These are phyloP conservation scores for Drosophila murphyi DNA, from an alignment of 1,140 invertebrate species.

Conservation along the genomic window DNA sequence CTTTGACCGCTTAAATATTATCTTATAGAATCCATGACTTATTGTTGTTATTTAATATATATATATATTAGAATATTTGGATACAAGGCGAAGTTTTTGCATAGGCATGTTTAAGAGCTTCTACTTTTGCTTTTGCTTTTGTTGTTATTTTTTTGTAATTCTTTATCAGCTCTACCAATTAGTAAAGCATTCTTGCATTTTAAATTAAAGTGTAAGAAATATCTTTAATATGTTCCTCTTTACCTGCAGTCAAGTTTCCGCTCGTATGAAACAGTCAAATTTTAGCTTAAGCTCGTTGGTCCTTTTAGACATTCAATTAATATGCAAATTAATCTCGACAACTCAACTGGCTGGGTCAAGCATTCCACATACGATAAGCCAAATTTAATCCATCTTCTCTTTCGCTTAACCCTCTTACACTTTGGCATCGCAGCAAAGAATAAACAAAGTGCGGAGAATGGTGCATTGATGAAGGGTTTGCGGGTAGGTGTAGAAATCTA, in stretches of 20 bases:
- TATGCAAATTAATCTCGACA: constrained; percentile 67
- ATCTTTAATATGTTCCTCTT: not conserved
- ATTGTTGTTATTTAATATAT: too few species aligned
- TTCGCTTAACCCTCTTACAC: constrained; percentile 39
- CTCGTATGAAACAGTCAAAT: constrained; percentile 16
- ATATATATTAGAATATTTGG: too few species aligned
- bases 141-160: too few species aligned
- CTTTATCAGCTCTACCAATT: too few species aligned
- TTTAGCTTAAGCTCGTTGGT: constrained; percentile 40
- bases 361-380: constrained; percentile 49
- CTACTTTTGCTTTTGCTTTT: too few species aligned
- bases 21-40: too few species aligned
- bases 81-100: too few species aligned
- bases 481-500: too few species aligned
- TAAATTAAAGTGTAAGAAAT: not conserved
- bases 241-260: constrained; percentile 15
- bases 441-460: constrained; percentile 34
- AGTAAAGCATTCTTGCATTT: not conserved
- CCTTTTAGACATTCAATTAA: constrained; percentile 80
- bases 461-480: not conserved
- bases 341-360: constrained; percentile 33
- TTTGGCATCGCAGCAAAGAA: constrained; percentile 31
- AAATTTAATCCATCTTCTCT: constrained; percentile 24
- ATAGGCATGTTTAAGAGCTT: too few species aligned
- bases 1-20: too few species aligned